These are phyloP conservation scores for Bombus difficillimus DNA, from an alignment of 1,140 invertebrate genomes.

Conservation along the genomic window DNA sequence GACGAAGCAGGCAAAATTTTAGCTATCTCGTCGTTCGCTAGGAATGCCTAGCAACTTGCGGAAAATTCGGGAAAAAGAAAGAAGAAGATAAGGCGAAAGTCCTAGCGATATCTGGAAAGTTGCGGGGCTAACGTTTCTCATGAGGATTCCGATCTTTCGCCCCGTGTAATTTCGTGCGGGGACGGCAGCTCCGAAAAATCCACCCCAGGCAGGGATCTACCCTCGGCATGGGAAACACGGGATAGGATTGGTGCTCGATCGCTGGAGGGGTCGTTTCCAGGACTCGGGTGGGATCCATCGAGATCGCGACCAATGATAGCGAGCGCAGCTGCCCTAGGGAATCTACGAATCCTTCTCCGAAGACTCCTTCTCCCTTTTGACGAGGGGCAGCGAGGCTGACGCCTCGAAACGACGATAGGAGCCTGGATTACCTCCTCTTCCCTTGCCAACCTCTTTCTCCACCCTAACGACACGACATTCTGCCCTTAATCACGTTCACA, in stretches of 20 bases:
- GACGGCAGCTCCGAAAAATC: not conserved
- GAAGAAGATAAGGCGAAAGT: not conserved
- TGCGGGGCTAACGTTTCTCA: not conserved
- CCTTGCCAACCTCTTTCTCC: not conserved
- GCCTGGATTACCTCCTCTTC: slow-evolving; percentile 7
- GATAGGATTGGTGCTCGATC: slow-evolving; percentile 79
- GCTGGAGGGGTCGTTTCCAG: slow-evolving; percentile 77
- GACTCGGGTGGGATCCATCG: slow-evolving; percentile 71
- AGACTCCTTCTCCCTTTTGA: slow-evolving; percentile 31
- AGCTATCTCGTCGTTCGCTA: not conserved
- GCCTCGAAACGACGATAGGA: slow-evolving; percentile 13
- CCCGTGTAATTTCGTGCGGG: not conserved
- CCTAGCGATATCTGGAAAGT: not conserved
- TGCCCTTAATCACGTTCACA: not conserved
- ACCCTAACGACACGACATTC: not conserved
- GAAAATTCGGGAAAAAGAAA: not conserved
- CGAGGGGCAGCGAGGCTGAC: slow-evolving; percentile 6
- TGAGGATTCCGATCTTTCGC: not conserved
- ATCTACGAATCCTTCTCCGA: slow-evolving; percentile 46
- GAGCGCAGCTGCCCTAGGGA: slow-evolving; percentile 74
- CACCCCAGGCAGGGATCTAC: slow-evolving; percentile 33
- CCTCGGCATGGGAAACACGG: slow-evolving; percentile 41
- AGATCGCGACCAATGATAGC: slow-evolving; percentile 83
- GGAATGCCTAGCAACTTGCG: not conserved
- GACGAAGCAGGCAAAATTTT: too few relatives aligned